Base-by-base conservation (phyloP, 92 coral and sea anemone species). In the Epizoanthus illoricatus region DNA sequence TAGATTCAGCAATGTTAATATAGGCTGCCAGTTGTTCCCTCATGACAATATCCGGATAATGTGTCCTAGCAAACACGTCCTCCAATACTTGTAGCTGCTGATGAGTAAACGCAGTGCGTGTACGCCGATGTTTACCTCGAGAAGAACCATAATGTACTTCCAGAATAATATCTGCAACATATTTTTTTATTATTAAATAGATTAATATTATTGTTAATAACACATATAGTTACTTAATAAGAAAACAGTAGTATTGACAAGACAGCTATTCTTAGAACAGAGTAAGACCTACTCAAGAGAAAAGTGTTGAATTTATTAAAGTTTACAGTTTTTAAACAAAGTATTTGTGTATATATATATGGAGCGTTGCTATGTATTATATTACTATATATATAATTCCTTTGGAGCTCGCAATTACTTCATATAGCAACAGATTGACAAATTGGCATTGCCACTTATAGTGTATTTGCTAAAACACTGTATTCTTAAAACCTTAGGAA, bases 61-160 rank as follows among this genome's bases (percentile, higher is more conserved):
- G 99, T 6, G 97, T 97, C 89, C 88, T 89, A 17, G 90, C 72
- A 80, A 97, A 97, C 6, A 94, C 89, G 54, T 84, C 89, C 83
- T 93, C 99, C 57, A 97, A 86, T 54, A 92, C 85, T 78, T 90
- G 93, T 61, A 97, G 89, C 74, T 97, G 99, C 49, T 92, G 96
- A 28, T 92, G 97, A n/a, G 99, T 93, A 58, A 97, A 97, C 12
- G 99, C 99, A 5, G 99, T 97, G 67, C 99, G 89, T 24, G 97
- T 88, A 13, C 99, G 94, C 10, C 99, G 96, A 56, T 92, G 94
- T 52, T 97, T 92, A 5, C 93, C 92, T 84, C 94, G 85, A 75
- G 87, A 88, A 56, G 91, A 85, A 7, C 92, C 94, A 89, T 89
- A 93, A 82, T 93, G 94, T 40, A 94, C 98, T 75, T 93, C 98